Evolutionary conservation across 2,113 vertebrate species (phyloP).

Genomic region (Trematocara marginatum): DNA sequence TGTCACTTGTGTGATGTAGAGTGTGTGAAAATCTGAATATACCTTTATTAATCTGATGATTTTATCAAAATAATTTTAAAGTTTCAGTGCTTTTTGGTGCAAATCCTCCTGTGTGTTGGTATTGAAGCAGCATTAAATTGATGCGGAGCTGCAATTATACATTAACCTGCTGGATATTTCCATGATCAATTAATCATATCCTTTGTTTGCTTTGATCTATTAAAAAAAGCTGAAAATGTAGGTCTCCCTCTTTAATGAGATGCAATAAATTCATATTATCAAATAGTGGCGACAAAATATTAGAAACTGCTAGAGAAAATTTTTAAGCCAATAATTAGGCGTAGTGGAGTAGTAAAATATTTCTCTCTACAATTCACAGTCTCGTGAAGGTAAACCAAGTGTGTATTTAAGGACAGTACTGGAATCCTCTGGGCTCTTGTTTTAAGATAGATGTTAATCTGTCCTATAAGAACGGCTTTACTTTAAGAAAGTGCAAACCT

Average conservation of each 20-base stretch:
- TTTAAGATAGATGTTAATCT: background rate
- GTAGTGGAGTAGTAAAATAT: background rate
- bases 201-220: background rate
- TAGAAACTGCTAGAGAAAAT: background rate
- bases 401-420: background rate
- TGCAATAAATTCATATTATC: background rate
- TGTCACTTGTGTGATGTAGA: background rate
- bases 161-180: background rate
- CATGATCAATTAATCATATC: background rate
- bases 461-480: background rate
- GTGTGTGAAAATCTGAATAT: background rate
- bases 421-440: background rate
- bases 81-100: background rate
- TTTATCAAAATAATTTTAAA: background rate
- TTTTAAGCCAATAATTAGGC: background rate
- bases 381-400: background rate
- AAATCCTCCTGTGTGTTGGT: background rate
- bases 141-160: background rate
- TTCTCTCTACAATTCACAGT: background rate
- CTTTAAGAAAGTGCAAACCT: background rate
- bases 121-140: background rate
- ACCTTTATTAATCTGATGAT: background rate
- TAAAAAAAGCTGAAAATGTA: background rate
- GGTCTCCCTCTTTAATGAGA: background rate
- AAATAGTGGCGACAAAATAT: background rate